Conservation (phyloP, 2,888 invertebrate species). For the Spialia ferax region DNA sequence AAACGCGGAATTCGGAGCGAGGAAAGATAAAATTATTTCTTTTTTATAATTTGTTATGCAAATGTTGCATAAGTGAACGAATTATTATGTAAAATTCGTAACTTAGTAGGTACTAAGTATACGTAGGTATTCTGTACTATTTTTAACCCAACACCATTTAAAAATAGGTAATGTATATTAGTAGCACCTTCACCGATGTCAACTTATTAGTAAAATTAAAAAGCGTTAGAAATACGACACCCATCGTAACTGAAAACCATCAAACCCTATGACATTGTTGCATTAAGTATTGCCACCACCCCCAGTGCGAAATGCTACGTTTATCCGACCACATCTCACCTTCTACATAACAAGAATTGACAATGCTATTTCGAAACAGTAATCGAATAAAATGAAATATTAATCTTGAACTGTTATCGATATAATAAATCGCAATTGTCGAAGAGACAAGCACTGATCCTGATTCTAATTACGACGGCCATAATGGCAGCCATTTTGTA, state of each 20-base stretch:
- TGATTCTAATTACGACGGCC: conserved; percentile 73
- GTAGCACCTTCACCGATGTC: conserved; percentile 62
- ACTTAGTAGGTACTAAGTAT: too few species aligned
- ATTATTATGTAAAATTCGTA: too few species aligned
- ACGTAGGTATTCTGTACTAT: background rate
- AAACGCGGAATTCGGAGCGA: background rate
- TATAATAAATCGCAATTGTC: conserved; percentile 76
- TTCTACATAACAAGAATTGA: conserved; percentile 58
- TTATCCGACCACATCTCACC: conserved; percentile 80
- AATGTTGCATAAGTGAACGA: background rate
- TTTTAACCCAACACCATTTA: conserved; percentile 4
- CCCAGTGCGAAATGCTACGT: conserved; percentile 73
- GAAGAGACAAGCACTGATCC: conserved; percentile 68
- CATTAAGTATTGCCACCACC: conserved; percentile 70
- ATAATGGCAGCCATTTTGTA: conserved; percentile 60
- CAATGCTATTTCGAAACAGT: conserved; percentile 63
- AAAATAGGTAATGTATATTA: conserved; percentile 49
- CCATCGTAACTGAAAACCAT: conserved; percentile 50
- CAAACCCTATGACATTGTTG: conserved; percentile 53
- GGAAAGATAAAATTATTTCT: conserved; percentile 1
- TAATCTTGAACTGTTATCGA: conserved; percentile 69
- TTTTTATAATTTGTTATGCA: background rate
- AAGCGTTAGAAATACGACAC: background rate
- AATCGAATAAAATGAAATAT: conserved; percentile 63
- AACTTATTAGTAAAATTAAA: conserved; percentile 50